These are phyloP conservation scores for Adela reaumurella DNA, from an alignment of 2,888 invertebrate species.

Conservation along the genomic window DNA sequence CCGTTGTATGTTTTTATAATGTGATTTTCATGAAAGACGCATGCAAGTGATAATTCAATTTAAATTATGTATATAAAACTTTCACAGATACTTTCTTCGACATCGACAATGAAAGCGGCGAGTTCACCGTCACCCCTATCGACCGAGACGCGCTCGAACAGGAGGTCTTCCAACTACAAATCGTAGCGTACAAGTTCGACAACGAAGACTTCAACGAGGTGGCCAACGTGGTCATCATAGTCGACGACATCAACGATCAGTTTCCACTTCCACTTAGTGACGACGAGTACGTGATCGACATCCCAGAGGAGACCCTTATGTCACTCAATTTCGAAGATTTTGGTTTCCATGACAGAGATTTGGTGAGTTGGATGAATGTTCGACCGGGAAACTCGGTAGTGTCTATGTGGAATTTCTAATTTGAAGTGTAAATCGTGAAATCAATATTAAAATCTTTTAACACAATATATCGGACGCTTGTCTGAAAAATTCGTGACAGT, in stretches of 20 bases:
- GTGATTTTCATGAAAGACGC: too few relatives aligned
- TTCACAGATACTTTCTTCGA: slow-evolving; percentile 34
- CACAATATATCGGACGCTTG: too few relatives aligned
- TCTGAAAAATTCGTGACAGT: too few relatives aligned
- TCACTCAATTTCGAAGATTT: slow-evolving; percentile 44
- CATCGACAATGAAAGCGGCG: slow-evolving; percentile 26
- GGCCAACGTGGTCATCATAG: slow-evolving; percentile 37
- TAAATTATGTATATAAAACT: too few relatives aligned
- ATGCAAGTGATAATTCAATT: too few relatives aligned
- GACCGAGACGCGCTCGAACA: slow-evolving; percentile 41
- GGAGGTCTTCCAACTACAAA: slow-evolving; percentile 41
- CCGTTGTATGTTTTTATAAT: too few relatives aligned
- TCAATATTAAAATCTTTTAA: too few relatives aligned
- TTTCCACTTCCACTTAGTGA: slow-evolving; percentile 49
- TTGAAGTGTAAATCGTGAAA: too few relatives aligned
- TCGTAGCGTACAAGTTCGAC: slow-evolving; percentile 41
- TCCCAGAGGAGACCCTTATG: slow-evolving; percentile 52
- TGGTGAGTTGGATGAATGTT: too few relatives aligned
- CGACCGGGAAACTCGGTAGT: too few relatives aligned
- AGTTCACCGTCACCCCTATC: slow-evolving; percentile 32
- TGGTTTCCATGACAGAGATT: slow-evolving; percentile 50
- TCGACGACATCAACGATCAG: slow-evolving; percentile 64
- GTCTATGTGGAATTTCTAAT: too few relatives aligned
- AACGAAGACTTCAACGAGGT: slow-evolving; percentile 22
- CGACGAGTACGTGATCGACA: slow-evolving; percentile 25